Percentiles rank a stretch among this genome's conserved stretches.
Evolutionary conservation across 2,797 vertebrate species (phyloP).

Genomic region (Notamacropus eugenii): DNA sequence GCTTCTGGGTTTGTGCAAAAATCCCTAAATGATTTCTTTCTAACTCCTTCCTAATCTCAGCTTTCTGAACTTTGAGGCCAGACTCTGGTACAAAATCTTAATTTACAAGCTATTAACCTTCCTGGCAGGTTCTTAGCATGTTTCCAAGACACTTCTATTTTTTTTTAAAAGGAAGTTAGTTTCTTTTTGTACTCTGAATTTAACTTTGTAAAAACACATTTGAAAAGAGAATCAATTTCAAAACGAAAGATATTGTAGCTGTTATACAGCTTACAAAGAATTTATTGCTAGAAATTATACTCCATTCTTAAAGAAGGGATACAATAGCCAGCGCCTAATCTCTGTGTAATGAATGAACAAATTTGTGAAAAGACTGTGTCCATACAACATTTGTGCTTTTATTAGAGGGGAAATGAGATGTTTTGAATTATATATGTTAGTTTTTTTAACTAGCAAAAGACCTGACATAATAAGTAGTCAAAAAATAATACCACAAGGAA

Average conservation of each 20-base stretch:
- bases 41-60: background rate
- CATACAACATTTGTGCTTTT: background rate
- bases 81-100: slow-evolving; percentile 60
- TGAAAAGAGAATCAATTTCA: background rate
- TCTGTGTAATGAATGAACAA: background rate
- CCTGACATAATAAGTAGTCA: background rate
- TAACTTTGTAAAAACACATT: slow-evolving; percentile 22
- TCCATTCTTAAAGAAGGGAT: background rate
- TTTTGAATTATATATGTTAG: background rate
- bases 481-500: background rate
- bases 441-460: background rate
- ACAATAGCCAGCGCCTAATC: background rate
- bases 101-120: slow-evolving; percentile 75
- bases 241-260: background rate
- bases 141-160: slow-evolving; percentile 15
- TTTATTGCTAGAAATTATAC: slow-evolving; percentile 27
- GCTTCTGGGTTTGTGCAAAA: slow-evolving; percentile 27
- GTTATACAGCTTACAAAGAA: slow-evolving; percentile 26
- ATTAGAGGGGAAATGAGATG: background rate
- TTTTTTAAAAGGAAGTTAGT: slow-evolving; percentile 64
- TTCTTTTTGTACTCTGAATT: slow-evolving; percentile 47
- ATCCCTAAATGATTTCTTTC: background rate
- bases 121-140: slow-evolving; percentile 32
- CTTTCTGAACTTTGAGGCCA: slow-evolving; percentile 59
- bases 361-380: background rate